A percentile compares a stretch with the other conserved stretches of the same genome.
Evolutionary conservation across 92 coral and sea anemone genomes (phyloP).

Genomic region (Palythoa heliodiscus): DNA sequence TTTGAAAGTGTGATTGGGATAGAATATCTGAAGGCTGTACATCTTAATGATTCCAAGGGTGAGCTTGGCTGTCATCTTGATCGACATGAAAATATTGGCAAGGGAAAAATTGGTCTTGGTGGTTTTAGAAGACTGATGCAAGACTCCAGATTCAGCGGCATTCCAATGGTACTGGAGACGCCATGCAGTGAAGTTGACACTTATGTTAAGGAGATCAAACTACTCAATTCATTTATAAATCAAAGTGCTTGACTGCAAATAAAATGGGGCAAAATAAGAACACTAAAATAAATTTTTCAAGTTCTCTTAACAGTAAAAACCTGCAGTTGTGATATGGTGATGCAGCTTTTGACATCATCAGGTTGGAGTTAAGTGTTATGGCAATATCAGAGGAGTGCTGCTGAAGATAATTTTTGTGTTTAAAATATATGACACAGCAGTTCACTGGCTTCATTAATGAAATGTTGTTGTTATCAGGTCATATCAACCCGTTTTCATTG

Average conservation of each 20-base stretch:
- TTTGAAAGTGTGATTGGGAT: slow-evolving; percentile 77
- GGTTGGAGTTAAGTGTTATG: too few relatives aligned
- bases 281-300: too few relatives aligned
- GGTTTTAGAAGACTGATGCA: slow-evolving; percentile 81
- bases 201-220: slow-evolving; percentile 79
- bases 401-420: too few relatives aligned
- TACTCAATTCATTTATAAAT: slow-evolving; percentile 67
- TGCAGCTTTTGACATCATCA: too few relatives aligned
- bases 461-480: too few relatives aligned
- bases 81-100: slow-evolving; percentile 94
- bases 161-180: slow-evolving; percentile 92
- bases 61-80: slow-evolving; percentile 92
- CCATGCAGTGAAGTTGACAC: slow-evolving; percentile 75
- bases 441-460: too few relatives aligned
- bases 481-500: too few relatives aligned
- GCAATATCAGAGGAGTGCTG: too few relatives aligned
- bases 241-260: slow-evolving; percentile 4
- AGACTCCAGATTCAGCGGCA: slow-evolving; percentile 80
- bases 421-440: too few relatives aligned
- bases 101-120: slow-evolving; percentile 80
- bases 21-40: slow-evolving; percentile 79
- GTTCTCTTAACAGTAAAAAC: too few relatives aligned
- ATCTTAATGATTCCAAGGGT: slow-evolving; percentile 93
- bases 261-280: too few relatives aligned
- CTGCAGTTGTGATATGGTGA: too few relatives aligned